Conservation (phyloP, 2,113 vertebrate genomes). For the Pan paniscus region DNA sequence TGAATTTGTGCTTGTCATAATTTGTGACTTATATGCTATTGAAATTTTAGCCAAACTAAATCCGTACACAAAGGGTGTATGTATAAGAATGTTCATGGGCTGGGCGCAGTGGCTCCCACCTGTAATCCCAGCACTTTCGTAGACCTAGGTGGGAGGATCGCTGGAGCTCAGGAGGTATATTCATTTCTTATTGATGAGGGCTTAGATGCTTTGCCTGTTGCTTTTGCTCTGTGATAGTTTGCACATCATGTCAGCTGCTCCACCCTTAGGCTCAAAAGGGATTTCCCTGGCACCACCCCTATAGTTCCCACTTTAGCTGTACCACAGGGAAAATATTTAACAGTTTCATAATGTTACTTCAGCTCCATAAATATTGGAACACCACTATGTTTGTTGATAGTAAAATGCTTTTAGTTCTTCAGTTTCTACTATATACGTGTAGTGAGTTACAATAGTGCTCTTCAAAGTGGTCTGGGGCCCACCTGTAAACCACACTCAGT, state of each 20-base stretch:
- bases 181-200: background rate
- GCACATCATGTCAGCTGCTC: background rate
- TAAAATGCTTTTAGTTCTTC: background rate
- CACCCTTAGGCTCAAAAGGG: accelerated
- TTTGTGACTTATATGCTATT: too few species aligned
- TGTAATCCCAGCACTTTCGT: too few species aligned
- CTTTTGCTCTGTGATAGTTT: background rate
- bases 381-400: background rate
- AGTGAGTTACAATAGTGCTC: background rate
- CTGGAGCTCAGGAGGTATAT: too few species aligned
- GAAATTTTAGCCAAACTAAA: too few species aligned
- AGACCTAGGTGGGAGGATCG: too few species aligned
- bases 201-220: background rate
- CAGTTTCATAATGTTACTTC: background rate
- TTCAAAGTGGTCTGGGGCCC: too few species aligned
- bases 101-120: too few species aligned
- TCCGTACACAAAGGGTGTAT: too few species aligned
- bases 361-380: background rate
- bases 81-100: too few species aligned
- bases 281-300: background rate
- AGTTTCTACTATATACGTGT: background rate
- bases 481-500: background rate
- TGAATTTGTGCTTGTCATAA: too few species aligned
- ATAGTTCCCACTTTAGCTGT: background rate
- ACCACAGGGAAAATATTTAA: background rate